A percentile compares a stretch with the other conserved stretches of the same genome.
Evolutionary conservation across 2,888 invertebrate species (phyloP).

Genomic region (Xylota segnis): DNA sequence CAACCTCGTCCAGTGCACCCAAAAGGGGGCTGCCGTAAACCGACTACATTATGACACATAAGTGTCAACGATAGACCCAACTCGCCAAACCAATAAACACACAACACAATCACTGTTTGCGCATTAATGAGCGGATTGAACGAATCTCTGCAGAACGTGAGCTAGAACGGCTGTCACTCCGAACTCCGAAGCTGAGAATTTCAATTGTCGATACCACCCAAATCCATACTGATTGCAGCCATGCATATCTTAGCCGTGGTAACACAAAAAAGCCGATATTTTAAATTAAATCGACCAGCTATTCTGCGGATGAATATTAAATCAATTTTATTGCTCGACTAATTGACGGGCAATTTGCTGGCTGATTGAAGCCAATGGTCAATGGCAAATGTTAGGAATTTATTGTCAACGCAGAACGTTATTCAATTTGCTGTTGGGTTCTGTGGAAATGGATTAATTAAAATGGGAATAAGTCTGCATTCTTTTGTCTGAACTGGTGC

Average conservation of each 20-base stretch:
- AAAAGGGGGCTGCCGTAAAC: conserved; percentile 49
- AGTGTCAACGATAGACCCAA: conserved; percentile 53
- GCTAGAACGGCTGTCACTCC: background rate
- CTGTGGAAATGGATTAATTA: conserved; percentile 23
- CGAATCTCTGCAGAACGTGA: conserved; percentile 56
- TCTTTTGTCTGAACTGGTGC: no score
- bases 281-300: conserved; percentile 34
- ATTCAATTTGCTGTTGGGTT: conserved; percentile 9
- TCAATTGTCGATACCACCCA: conserved; percentile 57
- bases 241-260: conserved; percentile 4
- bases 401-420: conserved; percentile 52
- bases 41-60: conserved; percentile 70
- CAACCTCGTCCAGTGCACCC: conserved; percentile 42
- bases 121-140: conserved; percentile 68
- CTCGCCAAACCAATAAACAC: conserved; percentile 11
- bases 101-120: conserved; percentile 15
- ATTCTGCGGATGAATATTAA: conserved; percentile 63
- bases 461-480: background rate
- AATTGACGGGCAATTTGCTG: conserved; percentile 73
- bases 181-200: conserved; percentile 13
- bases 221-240: conserved; percentile 65
- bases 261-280: conserved; percentile 3
- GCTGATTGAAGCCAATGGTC: conserved; percentile 55
- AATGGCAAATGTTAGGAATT: conserved; percentile 57
- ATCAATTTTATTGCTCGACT: conserved; percentile 73